Percentiles rank a stretch among this genome's conserved stretches.
phyloP scores from a whole-genome alignment of 2,888 invertebrate species.

The Macaria liturata region DNA sequence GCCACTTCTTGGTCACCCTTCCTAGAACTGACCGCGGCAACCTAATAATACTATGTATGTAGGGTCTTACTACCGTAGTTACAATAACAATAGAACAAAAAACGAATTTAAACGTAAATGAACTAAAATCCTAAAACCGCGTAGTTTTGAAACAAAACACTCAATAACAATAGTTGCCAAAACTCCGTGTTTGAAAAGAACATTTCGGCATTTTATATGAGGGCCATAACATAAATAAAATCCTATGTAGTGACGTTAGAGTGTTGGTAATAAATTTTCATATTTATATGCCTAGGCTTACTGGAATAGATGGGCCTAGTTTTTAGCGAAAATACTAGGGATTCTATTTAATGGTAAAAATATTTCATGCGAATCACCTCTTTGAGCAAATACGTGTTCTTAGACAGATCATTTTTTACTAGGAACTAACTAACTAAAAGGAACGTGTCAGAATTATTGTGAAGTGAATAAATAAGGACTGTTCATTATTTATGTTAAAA shows the following conservation, averaged over 20 bases:
- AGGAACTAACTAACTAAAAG: background rate
- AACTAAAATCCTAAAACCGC: background rate
- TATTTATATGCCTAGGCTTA: slow-evolving; percentile 14
- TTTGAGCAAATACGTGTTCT: no score
- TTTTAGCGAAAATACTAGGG: slow-evolving; percentile 5
- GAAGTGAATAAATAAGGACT: background rate
- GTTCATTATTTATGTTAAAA: background rate
- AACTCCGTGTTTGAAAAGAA: background rate
- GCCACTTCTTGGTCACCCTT: no score
- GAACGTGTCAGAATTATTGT: background rate
- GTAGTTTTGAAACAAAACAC: background rate
- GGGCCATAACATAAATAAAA: slow-evolving; percentile 18
- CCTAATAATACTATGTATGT: no score
- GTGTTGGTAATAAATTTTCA: slow-evolving; percentile 27
- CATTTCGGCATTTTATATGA: slow-evolving; percentile 16
- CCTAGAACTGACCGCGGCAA: no score
- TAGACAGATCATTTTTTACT: no score
- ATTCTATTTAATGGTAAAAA: background rate
- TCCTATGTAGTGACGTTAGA: slow-evolving; percentile 10
- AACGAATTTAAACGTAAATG: no score
- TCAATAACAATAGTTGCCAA: slow-evolving; percentile 5
- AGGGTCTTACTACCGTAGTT: no score
- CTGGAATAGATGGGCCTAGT: slow-evolving; percentile 8
- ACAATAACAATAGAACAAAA: no score
- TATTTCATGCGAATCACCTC: no score